Conservation (phyloP, 2,888 invertebrate species). For the Nyleta sp. region DNA sequence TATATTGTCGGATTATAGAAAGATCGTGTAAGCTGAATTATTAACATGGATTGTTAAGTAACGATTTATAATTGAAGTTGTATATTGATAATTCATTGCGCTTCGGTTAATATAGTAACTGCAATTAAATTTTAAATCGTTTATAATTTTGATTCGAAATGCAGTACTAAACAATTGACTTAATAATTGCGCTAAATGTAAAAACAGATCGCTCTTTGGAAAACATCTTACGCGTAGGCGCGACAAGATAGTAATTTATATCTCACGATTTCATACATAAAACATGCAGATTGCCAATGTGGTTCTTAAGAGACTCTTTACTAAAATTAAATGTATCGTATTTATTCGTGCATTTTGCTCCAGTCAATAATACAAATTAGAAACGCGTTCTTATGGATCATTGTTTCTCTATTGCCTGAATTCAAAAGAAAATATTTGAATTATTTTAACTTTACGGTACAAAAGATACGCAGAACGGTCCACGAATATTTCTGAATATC, state of each 20-base stretch:
- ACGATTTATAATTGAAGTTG: background rate
- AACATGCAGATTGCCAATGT: constrained; percentile 68
- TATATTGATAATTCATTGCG: background rate
- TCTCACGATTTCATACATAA: constrained; percentile 71
- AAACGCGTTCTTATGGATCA: no score
- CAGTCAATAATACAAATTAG: no score
- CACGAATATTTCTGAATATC: no score
- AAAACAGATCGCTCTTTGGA: constrained; percentile 56
- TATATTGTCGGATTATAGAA: no score
- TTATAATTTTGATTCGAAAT: constrained; percentile 27
- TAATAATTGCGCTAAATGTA: constrained; percentile 48
- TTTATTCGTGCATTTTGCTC: constrained; percentile 10
- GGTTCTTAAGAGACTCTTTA: constrained; percentile 48
- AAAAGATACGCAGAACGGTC: no score
- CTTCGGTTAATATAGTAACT: constrained; percentile 1
- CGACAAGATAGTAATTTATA: constrained; percentile 68
- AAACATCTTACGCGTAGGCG: constrained; percentile 70
- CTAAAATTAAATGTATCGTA: constrained; percentile 41
- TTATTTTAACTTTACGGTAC: no score
- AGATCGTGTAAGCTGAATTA: no score
- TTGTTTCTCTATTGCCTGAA: no score
- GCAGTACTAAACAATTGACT: constrained; percentile 39
- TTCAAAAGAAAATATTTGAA: no score
- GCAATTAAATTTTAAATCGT: background rate
- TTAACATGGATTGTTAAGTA: no score